These are phyloP conservation scores for Zaprionus lachaisei DNA, from an alignment of 1,140 invertebrate species.

Conservation along the genomic window DNA sequence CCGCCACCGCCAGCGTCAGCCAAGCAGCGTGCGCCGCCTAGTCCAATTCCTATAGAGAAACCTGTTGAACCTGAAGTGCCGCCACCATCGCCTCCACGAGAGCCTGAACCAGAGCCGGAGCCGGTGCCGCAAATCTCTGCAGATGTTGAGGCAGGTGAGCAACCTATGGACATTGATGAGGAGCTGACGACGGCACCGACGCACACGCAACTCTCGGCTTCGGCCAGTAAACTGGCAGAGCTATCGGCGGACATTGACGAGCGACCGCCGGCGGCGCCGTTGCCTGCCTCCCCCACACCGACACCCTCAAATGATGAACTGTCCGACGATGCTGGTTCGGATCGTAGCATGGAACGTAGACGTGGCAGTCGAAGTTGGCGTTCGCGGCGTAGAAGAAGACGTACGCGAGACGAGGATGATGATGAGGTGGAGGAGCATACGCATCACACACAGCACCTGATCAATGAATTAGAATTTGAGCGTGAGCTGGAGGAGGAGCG, in stretches of 20 bases:
- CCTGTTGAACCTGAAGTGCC: conserved; percentile 1
- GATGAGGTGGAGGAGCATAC: conserved; percentile 74
- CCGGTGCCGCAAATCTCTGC: neutral
- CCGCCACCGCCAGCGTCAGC: conserved; percentile 11
- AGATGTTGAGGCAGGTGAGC: conserved; percentile 62
- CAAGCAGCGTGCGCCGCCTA: conserved; percentile 1
- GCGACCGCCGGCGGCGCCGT: conserved; percentile 72
- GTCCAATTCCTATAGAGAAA: conserved; percentile 14
- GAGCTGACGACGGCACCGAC: conserved; percentile 77
- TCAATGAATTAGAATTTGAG: conserved; percentile 78
- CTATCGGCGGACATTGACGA: conserved; percentile 72
- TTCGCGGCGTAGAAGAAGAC: conserved; percentile 52
- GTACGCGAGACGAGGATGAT: conserved; percentile 49
- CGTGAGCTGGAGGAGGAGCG: conserved; percentile 76
- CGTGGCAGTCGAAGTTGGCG: conserved; percentile 53
- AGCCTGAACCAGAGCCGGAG: conserved; percentile 3
- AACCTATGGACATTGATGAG: conserved; percentile 81
- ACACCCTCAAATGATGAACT: conserved; percentile 69
- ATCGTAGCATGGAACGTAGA: conserved; percentile 45
- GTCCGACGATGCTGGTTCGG: conserved; percentile 50
- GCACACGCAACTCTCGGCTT: conserved; percentile 67
- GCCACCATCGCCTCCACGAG: neutral
- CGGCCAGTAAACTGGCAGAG: conserved; percentile 64
- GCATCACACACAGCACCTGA: conserved; percentile 77
- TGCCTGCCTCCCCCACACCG: conserved; percentile 75